Base-by-base conservation (phyloP, 2,113 vertebrate species). In the Ornithorhynchus anatinus region DNA sequence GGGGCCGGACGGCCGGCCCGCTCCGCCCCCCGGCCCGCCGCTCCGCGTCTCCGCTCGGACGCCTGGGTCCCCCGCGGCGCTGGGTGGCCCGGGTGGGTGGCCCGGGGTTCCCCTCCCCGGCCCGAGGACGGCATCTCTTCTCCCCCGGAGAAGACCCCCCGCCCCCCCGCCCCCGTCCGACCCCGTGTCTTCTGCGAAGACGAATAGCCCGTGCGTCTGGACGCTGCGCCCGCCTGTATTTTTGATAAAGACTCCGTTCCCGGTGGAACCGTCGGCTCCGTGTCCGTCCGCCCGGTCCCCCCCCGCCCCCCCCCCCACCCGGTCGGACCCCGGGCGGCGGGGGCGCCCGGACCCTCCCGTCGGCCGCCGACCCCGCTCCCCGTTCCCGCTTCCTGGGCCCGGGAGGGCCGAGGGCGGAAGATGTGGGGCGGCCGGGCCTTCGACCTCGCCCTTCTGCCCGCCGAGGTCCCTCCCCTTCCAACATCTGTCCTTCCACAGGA, bases 291-390 rank as follows among this genome's bases (percentile, higher is more conserved):
- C 33, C 54, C 1, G 4, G 43, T 61, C 54, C n/a, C 10, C 78
- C 60, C 16, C 73, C 15, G 13, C 71, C 62, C 67, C 69, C 37
- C 1, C 56, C 59, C 78, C 68, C 75, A 7, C 5, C 7, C 63
- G 59, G 72, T 77, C 23, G 2, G 58, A 19, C 16, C 40, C 61
- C 17, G 2, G 5, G 4, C 8, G 23, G 5, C 6, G 23, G 22
- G 39, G 52, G 15, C 14, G 3, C 48, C 10, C 17, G 38, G 37
- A 36, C 40, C 31, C 51, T 14, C 2, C 47, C 51, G 25, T 8
- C 58, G 6, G 31, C n/a, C n/a, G n/a, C n/a, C n/a, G n/a, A n/a
- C n/a, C 25, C 15, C 25, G 8, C 15, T 15, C 6, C n/a, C n/a
- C n/a, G n/a, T n/a, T n/a, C n/a, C n/a, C n/a, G n/a, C 17, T 29